A percentile compares a stretch with the other conserved stretches of the same genome.
phyloP scores from a whole-genome alignment of 1,140 invertebrate species.

The Cotesia typhae region DNA sequence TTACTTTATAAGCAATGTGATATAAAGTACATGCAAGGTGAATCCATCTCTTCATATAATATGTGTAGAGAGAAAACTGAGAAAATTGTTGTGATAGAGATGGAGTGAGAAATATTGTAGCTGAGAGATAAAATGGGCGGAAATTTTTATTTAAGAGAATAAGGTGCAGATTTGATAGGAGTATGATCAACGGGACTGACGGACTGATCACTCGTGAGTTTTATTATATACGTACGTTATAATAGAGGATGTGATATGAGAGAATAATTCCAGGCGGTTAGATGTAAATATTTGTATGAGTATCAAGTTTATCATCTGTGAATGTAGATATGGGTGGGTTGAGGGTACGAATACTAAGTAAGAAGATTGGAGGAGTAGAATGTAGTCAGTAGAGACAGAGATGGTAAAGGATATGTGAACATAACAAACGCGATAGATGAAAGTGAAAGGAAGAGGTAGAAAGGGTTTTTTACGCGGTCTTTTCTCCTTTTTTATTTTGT shows the following conservation, averaged over 20 bases:
- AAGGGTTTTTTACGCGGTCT: slow-evolving; percentile 41
- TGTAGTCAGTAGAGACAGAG: neutral
- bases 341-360: neutral
- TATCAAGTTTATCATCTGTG: no score
- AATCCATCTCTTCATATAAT: neutral
- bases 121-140: neutral
- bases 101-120: neutral
- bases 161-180: neutral
- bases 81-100: slow-evolving; percentile 2
- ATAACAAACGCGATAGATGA: slow-evolving; percentile 43
- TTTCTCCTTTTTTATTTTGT: slow-evolving; percentile 23
- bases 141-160: no score
- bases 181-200: neutral
- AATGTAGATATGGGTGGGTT: neutral
- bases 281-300: neutral
- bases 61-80: neutral
- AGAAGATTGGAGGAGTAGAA: neutral
- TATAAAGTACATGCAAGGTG: no score
- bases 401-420: slow-evolving; percentile 4
- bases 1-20: no score
- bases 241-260: neutral
- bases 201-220: neutral
- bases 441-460: slow-evolving; percentile 53
- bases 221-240: neutral
- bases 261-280: slow-evolving; percentile 14